These are phyloP conservation scores for Paratilapia polleni DNA, from an alignment of 2,113 vertebrate species.

Conservation along the genomic window DNA sequence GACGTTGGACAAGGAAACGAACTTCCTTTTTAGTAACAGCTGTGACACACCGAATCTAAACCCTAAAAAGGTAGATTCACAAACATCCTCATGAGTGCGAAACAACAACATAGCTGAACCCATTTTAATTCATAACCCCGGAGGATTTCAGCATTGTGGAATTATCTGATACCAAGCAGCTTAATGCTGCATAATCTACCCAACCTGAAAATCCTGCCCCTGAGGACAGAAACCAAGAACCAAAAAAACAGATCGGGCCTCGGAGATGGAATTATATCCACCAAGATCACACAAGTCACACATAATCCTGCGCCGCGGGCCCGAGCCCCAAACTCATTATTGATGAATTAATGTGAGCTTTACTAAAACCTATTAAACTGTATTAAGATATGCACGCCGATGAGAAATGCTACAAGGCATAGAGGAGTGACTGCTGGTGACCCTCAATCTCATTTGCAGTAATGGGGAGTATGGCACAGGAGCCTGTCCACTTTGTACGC, in stretches of 20 bases:
- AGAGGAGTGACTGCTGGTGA: constrained; percentile 15
- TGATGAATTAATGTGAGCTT: constrained; percentile 40
- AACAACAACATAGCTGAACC: constrained; percentile 37
- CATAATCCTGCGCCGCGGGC: constrained; percentile 39
- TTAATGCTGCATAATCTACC: constrained; percentile 76
- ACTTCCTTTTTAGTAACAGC: constrained; percentile 6
- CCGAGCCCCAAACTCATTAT: constrained; percentile 37
- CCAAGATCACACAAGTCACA: constrained; percentile 51
- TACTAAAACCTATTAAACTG: constrained; percentile 37
- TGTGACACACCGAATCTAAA: background rate
- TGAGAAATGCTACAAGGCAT: background rate
- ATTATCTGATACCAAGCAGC: constrained; percentile 73
- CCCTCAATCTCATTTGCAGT: constrained; percentile 43
- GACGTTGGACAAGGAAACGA: constrained; percentile 14
- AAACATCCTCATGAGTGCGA: background rate
- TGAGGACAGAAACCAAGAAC: constrained; percentile 52
- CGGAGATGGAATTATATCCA: constrained; percentile 49
- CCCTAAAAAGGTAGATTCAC: constrained; percentile 9
- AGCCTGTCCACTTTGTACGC: constrained; percentile 16
- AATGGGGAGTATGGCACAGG: constrained; percentile 16
- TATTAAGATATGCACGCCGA: constrained; percentile 27
- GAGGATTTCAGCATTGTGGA: constrained; percentile 67
- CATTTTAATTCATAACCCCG: constrained; percentile 63
- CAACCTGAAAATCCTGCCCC: constrained; percentile 66
- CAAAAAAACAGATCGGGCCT: constrained; percentile 57